Conservation (phyloP, 1,140 invertebrate genomes). For the Hyphantria cunea region DNA sequence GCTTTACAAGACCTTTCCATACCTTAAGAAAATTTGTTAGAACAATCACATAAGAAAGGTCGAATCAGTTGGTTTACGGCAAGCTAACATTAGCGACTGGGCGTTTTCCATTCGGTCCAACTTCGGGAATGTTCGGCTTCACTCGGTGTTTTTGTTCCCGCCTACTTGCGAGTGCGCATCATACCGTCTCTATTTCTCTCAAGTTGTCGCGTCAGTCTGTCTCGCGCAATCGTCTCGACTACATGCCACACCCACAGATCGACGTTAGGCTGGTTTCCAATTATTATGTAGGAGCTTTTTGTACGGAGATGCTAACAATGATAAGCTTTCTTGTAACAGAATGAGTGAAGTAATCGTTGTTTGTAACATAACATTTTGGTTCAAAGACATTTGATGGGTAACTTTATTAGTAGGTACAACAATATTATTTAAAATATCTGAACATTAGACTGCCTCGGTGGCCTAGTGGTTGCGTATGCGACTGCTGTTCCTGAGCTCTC, state of each 20-base stretch:
- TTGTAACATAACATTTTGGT: conserved; percentile 9
- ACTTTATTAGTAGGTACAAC: too few relatives aligned
- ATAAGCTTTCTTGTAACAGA: conserved; percentile 64
- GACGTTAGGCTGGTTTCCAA: conserved; percentile 69
- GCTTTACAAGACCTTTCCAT: conserved; percentile 5
- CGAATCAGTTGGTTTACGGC: conserved; percentile 40
- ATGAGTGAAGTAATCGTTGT: conserved; percentile 32
- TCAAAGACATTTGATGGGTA: conserved; percentile 9
- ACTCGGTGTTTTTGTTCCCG: conserved; percentile 53
- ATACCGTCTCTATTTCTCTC: conserved; percentile 42
- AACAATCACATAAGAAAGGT: conserved; percentile 35
- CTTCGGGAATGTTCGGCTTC: conserved; percentile 55
- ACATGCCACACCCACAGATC: conserved; percentile 62
- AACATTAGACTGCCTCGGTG: too few relatives aligned
- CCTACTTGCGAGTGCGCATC: conserved; percentile 52
- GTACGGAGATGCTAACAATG: conserved; percentile 52
- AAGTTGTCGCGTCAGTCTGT: conserved; percentile 41
- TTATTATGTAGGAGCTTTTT: conserved; percentile 73
- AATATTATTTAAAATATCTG: too few relatives aligned
- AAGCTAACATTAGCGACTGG: conserved; percentile 56
- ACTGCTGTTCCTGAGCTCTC: too few relatives aligned
- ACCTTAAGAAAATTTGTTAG: not conserved
- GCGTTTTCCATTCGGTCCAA: conserved; percentile 56
- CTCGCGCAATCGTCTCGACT: conserved; percentile 39
- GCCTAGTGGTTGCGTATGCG: too few relatives aligned